Conservation (phyloP, 2,797 vertebrate genomes). For the Enteromius treurensis region DNA sequence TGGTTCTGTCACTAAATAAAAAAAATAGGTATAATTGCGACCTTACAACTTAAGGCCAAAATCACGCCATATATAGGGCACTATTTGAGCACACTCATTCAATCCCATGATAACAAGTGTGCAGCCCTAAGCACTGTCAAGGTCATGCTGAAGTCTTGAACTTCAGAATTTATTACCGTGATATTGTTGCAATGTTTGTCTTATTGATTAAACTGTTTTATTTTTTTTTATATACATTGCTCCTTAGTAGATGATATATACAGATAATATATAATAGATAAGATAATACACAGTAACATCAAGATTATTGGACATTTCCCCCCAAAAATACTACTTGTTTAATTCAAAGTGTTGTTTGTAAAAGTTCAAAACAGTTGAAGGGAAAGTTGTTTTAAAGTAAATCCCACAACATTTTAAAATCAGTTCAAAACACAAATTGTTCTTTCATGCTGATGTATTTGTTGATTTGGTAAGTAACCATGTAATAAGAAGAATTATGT, state of each 20-base stretch:
- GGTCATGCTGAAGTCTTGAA: neutral
- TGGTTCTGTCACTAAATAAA: neutral
- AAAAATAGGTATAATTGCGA: neutral
- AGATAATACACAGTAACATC: neutral
- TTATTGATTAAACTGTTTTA: neutral
- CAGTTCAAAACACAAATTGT: neutral
- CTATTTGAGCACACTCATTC: neutral
- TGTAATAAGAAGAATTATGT: neutral
- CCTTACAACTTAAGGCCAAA: neutral
- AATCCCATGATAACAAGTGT: neutral
- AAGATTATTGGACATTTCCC: neutral
- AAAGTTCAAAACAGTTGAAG: too few species aligned
- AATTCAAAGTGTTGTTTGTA: neutral
- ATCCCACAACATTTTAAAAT: neutral
- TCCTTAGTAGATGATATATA: neutral
- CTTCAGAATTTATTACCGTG: neutral
- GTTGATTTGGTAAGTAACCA: neutral
- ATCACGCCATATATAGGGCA: neutral
- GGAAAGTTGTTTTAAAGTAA: neutral
- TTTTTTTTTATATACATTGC: neutral
- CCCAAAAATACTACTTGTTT: neutral
- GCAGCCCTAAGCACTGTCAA: neutral
- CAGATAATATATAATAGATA: neutral
- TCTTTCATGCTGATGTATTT: neutral
- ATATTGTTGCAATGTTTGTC: neutral